phyloP scores from a whole-genome alignment of 1,140 invertebrate species.

The Drosophila virilis region DNA sequence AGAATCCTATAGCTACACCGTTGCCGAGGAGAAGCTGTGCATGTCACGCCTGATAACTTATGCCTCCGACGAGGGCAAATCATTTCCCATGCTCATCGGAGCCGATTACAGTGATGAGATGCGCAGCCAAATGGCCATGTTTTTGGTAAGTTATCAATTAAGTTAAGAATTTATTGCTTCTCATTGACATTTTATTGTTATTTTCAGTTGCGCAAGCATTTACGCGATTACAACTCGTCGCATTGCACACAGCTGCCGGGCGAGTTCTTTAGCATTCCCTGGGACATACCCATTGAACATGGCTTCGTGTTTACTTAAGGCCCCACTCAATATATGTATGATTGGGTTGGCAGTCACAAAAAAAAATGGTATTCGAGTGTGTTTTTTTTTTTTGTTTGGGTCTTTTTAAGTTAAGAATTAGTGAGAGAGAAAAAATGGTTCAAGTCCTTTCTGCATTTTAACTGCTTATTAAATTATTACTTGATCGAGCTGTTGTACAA shows the following conservation, averaged over 20 bases:
- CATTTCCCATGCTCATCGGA: constrained; percentile 88
- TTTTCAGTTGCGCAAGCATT: constrained; percentile 90
- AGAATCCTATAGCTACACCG: constrained; percentile 58
- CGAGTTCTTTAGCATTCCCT: constrained; percentile 88
- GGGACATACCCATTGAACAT: constrained; percentile 82
- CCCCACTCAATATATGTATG: not conserved
- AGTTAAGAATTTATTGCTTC: constrained; percentile 36
- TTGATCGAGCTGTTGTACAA: constrained; percentile 62
- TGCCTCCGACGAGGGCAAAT: constrained; percentile 85
- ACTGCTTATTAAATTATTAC: constrained; percentile 77
- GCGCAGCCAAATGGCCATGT: constrained; percentile 87
- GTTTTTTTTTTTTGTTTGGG: constrained; percentile 18
- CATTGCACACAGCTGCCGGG: constrained; percentile 93
- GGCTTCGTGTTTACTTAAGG: constrained; percentile 83
- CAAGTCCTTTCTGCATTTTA: constrained; percentile 64
- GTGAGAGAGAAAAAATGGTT: constrained; percentile 58
- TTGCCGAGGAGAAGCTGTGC: constrained; percentile 85
- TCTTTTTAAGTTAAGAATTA: constrained; percentile 44
- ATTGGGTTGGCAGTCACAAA: constrained; percentile 7
- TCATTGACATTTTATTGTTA: constrained; percentile 37
- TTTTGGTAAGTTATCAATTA: constrained; percentile 85
- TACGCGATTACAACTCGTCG: constrained; percentile 93
- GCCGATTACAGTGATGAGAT: constrained; percentile 85
- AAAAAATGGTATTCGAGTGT: constrained; percentile 28
- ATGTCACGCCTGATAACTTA: constrained; percentile 86